Evolutionary conservation across 2,888 invertebrate genomes (phyloP).

Genomic region (Synanthedon vespiformis): DNA sequence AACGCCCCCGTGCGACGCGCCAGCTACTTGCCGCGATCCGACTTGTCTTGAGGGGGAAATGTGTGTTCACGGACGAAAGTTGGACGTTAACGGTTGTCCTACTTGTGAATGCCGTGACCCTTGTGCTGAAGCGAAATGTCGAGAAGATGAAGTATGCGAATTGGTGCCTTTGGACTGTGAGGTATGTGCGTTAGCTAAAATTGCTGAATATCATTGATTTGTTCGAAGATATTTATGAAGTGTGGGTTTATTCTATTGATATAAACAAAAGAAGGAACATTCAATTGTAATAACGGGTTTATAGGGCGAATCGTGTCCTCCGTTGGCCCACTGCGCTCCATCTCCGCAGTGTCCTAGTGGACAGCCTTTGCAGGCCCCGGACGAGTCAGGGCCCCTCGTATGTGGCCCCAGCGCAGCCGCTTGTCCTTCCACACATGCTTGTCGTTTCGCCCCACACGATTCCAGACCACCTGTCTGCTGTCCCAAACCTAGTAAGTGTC

Average conservation of each 20-base stretch:
- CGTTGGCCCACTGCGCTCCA: conserved; percentile 84
- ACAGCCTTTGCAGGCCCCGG: conserved; percentile 50
- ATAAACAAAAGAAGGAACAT: background rate
- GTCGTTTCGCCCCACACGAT: conserved; percentile 84
- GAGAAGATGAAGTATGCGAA: conserved; percentile 70
- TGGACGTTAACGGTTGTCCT: conserved; percentile 75
- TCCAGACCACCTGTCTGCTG: conserved; percentile 86
- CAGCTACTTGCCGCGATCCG: conserved; percentile 35
- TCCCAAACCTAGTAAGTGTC: conserved; percentile 81
- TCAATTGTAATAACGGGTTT: background rate
- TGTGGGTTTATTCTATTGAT: no score
- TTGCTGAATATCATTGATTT: no score
- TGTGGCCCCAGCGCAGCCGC: conserved; percentile 84
- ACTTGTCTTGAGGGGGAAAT: conserved; percentile 32
- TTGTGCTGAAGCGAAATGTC: conserved; percentile 79
- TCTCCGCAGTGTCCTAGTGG: conserved; percentile 46
- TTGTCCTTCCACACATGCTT: conserved; percentile 88
- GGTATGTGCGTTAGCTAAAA: conserved; percentile 16
- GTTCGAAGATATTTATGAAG: no score
- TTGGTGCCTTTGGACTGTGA: conserved; percentile 57
- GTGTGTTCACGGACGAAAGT: conserved; percentile 42
- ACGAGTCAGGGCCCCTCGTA: conserved; percentile 62
- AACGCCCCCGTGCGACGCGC: conserved; percentile 55
- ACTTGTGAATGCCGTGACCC: conserved; percentile 82
- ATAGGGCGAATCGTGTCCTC: conserved; percentile 76